Conservation (phyloP, 2,113 vertebrate genomes). For the Tenebrosternarchus preto region DNA sequence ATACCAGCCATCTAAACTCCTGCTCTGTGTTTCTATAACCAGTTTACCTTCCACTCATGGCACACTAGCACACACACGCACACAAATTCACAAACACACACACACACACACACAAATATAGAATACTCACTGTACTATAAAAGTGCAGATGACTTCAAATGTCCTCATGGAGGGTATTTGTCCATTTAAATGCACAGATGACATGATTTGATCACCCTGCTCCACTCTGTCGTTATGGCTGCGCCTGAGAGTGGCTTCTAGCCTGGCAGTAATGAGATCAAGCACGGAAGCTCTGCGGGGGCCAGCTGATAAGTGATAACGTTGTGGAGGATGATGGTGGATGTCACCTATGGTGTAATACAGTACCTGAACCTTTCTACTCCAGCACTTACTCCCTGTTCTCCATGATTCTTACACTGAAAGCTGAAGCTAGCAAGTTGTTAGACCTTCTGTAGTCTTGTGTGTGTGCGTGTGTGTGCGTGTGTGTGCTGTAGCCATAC, state of each 20-base stretch:
- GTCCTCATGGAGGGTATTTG: not conserved
- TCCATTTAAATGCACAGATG: not conserved
- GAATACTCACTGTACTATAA: constrained; percentile 13
- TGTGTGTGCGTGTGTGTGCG: not conserved
- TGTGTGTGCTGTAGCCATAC: not conserved
- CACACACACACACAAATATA: not conserved
- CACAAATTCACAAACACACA: too few relatives aligned
- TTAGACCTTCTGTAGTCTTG: too few relatives aligned
- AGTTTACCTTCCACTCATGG: constrained; percentile 15
- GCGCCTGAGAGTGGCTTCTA: not conserved
- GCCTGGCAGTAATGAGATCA: not conserved
- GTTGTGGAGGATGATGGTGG: constrained; percentile 11
- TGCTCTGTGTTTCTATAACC: not conserved
- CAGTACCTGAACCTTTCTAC: constrained; percentile 1
- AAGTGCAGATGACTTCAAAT: not conserved
- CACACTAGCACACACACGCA: too few relatives aligned
- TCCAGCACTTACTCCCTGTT: too few relatives aligned
- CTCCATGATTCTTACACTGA: too few relatives aligned
- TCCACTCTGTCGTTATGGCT: not conserved
- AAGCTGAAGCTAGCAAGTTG: too few relatives aligned
- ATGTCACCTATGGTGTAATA: constrained; percentile 38
- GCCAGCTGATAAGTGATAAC: not conserved
- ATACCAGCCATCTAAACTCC: not conserved
- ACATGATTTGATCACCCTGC: not conserved
- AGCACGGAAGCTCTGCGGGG: not conserved